Evolutionary conservation across 1,140 invertebrate species (phyloP).

Genomic region (Cydia fagiglandana): DNA sequence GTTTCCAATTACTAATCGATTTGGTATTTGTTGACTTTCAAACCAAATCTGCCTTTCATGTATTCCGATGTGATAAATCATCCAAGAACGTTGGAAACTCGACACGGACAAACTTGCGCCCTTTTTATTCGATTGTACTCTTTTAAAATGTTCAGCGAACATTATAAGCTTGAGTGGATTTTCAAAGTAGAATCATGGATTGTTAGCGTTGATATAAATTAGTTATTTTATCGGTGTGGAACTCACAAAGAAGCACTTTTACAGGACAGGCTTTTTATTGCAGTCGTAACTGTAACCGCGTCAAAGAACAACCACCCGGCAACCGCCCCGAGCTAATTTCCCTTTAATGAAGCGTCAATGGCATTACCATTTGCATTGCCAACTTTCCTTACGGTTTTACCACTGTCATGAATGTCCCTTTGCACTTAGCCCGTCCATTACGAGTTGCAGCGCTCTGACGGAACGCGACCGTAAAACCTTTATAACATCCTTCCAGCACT

Average conservation of each 20-base stretch:
- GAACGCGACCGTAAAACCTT: conserved; percentile 76
- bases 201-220: conserved; percentile 21
- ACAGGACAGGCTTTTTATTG: conserved; percentile 30
- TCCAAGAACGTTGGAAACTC: conserved; percentile 54
- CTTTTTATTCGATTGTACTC: conserved; percentile 10
- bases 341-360: conserved; percentile 49
- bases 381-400: conserved; percentile 56
- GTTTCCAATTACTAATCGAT: conserved; percentile 71
- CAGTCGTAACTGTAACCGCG: conserved; percentile 31
- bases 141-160: background rate
- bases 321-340: conserved; percentile 39
- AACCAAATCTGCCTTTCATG: conserved; percentile 56
- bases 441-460: conserved; percentile 72
- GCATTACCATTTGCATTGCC: conserved; percentile 48
- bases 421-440: conserved; percentile 78
- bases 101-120: background rate
- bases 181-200: conserved; percentile 13
- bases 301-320: conserved; percentile 24
- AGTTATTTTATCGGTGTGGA: conserved; percentile 17
- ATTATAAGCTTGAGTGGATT: conserved; percentile 1
- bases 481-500: conserved; percentile 78
- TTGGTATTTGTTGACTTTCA: conserved; percentile 61
- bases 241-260: conserved; percentile 21
- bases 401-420: conserved; percentile 72
- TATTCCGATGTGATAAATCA: conserved; percentile 66